Conservation (phyloP, 2,113 vertebrate species). For the Pterocles burchelli region DNA sequence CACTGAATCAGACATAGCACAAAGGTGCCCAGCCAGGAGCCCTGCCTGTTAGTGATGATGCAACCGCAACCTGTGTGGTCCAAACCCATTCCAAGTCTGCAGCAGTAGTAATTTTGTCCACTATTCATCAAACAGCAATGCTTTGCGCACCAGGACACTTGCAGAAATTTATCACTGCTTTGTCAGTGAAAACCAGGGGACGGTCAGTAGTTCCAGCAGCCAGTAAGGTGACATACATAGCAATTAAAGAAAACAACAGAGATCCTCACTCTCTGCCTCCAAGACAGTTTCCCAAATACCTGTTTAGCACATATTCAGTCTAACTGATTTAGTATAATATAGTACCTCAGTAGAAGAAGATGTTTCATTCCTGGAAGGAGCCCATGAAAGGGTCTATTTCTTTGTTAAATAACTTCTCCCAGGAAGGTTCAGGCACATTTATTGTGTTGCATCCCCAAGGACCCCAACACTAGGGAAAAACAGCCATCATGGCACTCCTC, state of each 20-base stretch:
- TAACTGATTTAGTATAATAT: neutral
- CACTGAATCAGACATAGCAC: neutral
- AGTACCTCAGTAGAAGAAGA: neutral
- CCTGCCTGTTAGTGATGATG: neutral
- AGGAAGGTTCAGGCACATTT: neutral
- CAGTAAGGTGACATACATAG: rapidly evolving
- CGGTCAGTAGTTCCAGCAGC: neutral
- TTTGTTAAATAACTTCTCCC: neutral
- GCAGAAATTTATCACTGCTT: neutral
- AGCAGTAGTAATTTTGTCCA: neutral
- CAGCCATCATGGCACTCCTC: neutral
- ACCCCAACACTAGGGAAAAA: neutral
- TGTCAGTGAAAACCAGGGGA: neutral
- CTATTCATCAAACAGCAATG: neutral
- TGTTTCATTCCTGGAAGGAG: neutral
- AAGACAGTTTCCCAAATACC: neutral
- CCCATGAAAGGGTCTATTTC: neutral
- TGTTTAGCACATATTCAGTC: neutral
- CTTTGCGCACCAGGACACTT: neutral
- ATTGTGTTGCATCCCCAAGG: neutral
- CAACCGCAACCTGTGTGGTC: neutral
- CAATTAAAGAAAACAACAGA: neutral
- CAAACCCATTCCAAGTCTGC: neutral
- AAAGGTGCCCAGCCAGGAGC: neutral
- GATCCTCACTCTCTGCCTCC: neutral